Evolutionary conservation across 2,113 vertebrate species (phyloP), one percentile per base, ranked within the genome.

Genomic region (Hippocampus comes): DNA sequence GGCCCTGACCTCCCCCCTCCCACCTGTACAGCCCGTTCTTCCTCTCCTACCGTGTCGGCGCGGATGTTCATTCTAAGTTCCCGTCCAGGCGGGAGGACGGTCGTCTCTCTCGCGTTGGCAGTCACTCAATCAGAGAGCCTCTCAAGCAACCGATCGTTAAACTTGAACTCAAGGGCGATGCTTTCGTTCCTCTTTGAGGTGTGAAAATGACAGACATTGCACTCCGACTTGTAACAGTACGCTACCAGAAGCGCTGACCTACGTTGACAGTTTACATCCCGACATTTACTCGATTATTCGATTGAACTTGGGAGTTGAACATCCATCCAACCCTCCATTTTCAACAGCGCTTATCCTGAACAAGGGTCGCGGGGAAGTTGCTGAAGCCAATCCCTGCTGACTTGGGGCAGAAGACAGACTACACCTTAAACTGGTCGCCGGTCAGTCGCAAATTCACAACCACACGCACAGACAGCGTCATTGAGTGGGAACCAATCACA

Each of bases 101-200:
- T 48, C 78, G 75, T 84, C 82, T 73, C 25, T 30, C 25, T 30
- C 14, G 27, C 79, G 82, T 78, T 78, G 67, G 66, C 11, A 78
- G 83, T 86, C 86, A 84, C 70, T 86, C 82, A 76, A 63, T 85
- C 85, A 78, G 66, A 46, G 57, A 23, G 60, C 30, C 53, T 38
- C 68, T 68, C 10, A 34, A 30, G 1, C 25, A 60, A 11, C 21
- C 55, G 17, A 86, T 82, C 81, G 86, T 83, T 84, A 86, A 88
- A 89, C 82, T 81, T 80, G 78, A 85, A 87, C 75, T 87, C 88
- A 91, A 90, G 89, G 90, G 70, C 82, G 85, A 68, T 17, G 76
- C 71, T 86, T 83, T 83, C 76, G 81, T 83, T 79, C 69, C 72
- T 76, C 59, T 77, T 67, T 48, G 69, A 81, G 78, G 42, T 7